A percentile compares a stretch with the other conserved stretches of the same genome.
These are phyloP conservation scores for Plectropomus leopardus DNA, from an alignment of 2,113 vertebrate genomes.

Conservation along the genomic window DNA sequence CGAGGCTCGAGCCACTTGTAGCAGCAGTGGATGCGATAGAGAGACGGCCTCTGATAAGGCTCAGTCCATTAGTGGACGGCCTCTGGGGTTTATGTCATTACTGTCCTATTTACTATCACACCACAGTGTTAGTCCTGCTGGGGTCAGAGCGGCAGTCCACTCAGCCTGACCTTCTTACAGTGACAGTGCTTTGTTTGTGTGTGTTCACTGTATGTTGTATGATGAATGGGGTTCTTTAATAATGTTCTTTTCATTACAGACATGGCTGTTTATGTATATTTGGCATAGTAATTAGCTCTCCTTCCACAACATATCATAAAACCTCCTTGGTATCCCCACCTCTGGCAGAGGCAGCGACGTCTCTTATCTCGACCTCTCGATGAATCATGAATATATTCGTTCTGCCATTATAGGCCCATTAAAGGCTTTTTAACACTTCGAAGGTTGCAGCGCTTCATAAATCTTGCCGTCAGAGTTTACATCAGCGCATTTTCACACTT, in stretches of 20 bases:
- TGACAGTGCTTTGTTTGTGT: background rate
- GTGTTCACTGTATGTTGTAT: background rate
- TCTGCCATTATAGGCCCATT: background rate
- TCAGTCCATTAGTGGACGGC: constrained; percentile 35
- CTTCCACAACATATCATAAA: background rate
- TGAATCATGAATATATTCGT: background rate
- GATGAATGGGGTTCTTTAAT: background rate
- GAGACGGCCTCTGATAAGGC: constrained; percentile 37
- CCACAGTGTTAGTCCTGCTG: background rate
- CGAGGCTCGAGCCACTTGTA: constrained; percentile 31
- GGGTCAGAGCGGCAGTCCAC: background rate
- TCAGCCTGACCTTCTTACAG: background rate
- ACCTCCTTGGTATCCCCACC: background rate
- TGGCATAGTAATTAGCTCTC: background rate
- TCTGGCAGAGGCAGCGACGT: background rate
- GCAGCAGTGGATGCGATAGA: constrained; percentile 33
- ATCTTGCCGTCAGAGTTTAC: background rate
- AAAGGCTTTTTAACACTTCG: constrained; percentile 7
- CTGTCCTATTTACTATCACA: background rate
- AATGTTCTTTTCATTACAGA: background rate
- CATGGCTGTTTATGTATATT: background rate
- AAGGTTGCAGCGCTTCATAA: background rate
- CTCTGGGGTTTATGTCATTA: constrained; percentile 26
- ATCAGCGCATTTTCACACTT: background rate
- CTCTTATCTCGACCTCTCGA: background rate